Evolutionary conservation across 2,797 vertebrate species (phyloP), one percentile per base, ranked within the genome.

Genomic region (Rhincodon typus): DNA sequence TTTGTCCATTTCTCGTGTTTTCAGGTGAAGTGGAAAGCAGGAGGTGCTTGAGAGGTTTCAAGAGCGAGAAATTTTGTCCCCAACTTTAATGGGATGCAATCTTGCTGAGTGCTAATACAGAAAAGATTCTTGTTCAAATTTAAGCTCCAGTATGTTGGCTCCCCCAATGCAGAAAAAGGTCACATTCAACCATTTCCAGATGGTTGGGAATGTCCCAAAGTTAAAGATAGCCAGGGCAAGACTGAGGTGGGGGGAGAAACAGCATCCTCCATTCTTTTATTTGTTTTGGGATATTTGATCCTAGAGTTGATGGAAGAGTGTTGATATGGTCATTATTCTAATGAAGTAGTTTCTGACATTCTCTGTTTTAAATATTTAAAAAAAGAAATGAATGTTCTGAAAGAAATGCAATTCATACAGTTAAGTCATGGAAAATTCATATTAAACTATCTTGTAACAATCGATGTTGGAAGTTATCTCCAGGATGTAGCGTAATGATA

Each of bases 151-250:
- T 23, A 23, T 72, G 42, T 70, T 94, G 57, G 53, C 93, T 94
- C 38, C 38, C 34, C 38, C 72, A 46, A 72, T 70, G 38, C 42
- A 50, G 38, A 50, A 70, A 70, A 46, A 94, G 67, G 93, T 94
- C 62, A 70, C 46, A n/a, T 94, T 27, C 93, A 94, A 94, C 23
- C 38, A 94, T 50, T 94, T 94, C 93, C 93, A 94, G 93, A 94
- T 94, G 93, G 67, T 69, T 70, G 67, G 67, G 93, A 72, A 46
- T 70, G 67, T 94, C 67, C 69, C 93, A 72, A 46, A 27, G 67
- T 69, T 94, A 72, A 46, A 70, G 19, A 27, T 69, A 72, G n/a
- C 23, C 67, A 94, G 93, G 82, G 15, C 87, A 66, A 57, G 67
- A 94, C 23, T 15, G 30, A 57, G 46, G 2, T 50, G 46, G 53